These are phyloP conservation scores for Rhadina sibilatrix DNA, from an alignment of 2,113 vertebrate genomes.

Conservation along the genomic window DNA sequence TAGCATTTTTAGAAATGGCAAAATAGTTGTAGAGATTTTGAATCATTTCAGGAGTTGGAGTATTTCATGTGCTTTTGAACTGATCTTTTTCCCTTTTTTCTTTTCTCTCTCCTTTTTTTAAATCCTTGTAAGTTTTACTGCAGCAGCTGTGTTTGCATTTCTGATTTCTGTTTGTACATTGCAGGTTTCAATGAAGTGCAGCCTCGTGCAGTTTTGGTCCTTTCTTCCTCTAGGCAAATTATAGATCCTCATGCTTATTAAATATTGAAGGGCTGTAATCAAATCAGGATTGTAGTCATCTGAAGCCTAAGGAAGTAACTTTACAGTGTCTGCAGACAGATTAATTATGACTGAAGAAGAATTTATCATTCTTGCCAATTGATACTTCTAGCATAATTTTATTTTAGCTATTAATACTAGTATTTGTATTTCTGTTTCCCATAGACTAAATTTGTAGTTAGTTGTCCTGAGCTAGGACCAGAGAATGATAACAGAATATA, in stretches of 20 bases:
- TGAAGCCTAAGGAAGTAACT: constrained; percentile 40
- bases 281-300: constrained; percentile 36
- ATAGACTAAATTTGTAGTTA: not conserved
- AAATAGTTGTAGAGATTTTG: constrained; percentile 17
- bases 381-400: not conserved
- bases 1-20: not conserved
- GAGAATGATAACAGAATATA: not conserved
- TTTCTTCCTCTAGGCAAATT: constrained; percentile 45
- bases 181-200: constrained; percentile 46
- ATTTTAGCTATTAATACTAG: not conserved
- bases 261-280: constrained; percentile 39
- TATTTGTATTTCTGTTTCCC: not conserved
- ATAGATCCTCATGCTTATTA: constrained; percentile 52
- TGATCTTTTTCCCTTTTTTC: not conserved
- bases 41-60: constrained; percentile 11
- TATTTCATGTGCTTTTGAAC: constrained; percentile 33
- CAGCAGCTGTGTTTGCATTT: constrained; percentile 60
- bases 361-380: constrained; percentile 3
- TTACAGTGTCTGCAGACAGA: not conserved
- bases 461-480: not conserved
- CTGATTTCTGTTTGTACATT: constrained; percentile 59
- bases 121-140: constrained; percentile 10
- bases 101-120: too few species aligned
- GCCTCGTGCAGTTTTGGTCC: not conserved
- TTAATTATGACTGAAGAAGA: constrained; percentile 17